Conservation (phyloP, 2,113 vertebrate genomes). For the Eira barbara region DNA sequence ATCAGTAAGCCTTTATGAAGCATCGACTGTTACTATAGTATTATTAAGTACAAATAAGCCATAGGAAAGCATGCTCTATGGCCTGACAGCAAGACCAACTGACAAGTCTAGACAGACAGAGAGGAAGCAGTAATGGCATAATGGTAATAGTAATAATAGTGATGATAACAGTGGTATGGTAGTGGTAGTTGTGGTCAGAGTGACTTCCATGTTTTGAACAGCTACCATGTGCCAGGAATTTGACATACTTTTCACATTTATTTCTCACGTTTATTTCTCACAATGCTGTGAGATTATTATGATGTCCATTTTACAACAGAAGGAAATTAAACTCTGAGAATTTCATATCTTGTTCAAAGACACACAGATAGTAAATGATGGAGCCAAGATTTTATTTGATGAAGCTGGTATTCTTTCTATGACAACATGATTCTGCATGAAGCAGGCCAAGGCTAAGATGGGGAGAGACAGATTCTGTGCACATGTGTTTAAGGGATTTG, state of each 20-base stretch:
- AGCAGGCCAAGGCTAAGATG: not conserved
- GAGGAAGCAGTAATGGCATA: not conserved
- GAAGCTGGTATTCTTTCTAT: not conserved
- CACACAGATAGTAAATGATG: not conserved
- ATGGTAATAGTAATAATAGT: not conserved
- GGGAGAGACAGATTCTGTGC: not conserved
- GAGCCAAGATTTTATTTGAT: not conserved
- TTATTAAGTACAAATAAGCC: not conserved
- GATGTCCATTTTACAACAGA: not conserved
- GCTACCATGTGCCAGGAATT: not conserved
- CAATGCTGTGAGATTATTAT: not conserved
- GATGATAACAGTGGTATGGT: not conserved
- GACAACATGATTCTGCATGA: not conserved
- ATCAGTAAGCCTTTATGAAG: not conserved
- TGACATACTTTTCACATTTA: not conserved
- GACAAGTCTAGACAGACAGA: not conserved
- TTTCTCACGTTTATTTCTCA: not conserved
- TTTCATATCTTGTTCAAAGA: not conserved
- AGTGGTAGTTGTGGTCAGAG: too few relatives aligned
- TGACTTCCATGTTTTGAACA: not conserved
- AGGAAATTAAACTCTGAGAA: not conserved
- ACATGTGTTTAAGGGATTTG: not conserved
- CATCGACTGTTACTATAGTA: not conserved
- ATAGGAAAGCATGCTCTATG: not conserved
- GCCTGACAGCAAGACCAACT: not conserved